Conservation (phyloP, 2,888 invertebrate species). For the Cataglyphis cursor region DNA sequence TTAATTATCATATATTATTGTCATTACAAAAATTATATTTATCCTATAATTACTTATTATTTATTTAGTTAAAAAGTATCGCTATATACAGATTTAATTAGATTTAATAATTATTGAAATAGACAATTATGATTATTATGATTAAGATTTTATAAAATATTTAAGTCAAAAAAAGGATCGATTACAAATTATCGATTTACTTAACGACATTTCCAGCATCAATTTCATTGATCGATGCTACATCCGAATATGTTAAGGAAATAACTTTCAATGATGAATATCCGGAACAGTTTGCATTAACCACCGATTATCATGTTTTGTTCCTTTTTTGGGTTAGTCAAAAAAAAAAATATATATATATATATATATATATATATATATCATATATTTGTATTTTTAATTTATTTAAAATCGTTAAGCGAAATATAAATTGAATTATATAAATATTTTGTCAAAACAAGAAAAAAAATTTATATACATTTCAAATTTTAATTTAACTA, state of each 20-base stretch:
- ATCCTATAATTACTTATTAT: neutral
- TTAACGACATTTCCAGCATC: slow-evolving; percentile 61
- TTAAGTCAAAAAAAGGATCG: neutral
- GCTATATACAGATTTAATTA: neutral
- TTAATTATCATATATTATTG: neutral
- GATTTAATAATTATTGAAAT: neutral
- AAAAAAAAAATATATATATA: no score
- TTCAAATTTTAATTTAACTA: neutral
- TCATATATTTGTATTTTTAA: neutral
- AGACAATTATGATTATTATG: neutral
- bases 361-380: no score
- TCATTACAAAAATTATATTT: neutral
- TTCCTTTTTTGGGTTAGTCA: slow-evolving; percentile 85
- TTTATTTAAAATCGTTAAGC: neutral
- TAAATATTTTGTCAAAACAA: neutral
- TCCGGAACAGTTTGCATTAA: slow-evolving; percentile 86
- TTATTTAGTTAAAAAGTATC: neutral
- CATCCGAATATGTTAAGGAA: slow-evolving; percentile 73
- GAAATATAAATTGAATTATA: neutral
- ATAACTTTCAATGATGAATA: slow-evolving; percentile 85
- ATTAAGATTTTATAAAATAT: neutral
- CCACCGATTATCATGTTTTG: slow-evolving; percentile 84
- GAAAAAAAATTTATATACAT: neutral
- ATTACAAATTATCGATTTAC: slow-evolving; percentile 6
- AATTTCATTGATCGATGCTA: slow-evolving; percentile 66